Base-by-base conservation (phyloP, 1,140 invertebrate species). In the Drosophila yakuba region DNA sequence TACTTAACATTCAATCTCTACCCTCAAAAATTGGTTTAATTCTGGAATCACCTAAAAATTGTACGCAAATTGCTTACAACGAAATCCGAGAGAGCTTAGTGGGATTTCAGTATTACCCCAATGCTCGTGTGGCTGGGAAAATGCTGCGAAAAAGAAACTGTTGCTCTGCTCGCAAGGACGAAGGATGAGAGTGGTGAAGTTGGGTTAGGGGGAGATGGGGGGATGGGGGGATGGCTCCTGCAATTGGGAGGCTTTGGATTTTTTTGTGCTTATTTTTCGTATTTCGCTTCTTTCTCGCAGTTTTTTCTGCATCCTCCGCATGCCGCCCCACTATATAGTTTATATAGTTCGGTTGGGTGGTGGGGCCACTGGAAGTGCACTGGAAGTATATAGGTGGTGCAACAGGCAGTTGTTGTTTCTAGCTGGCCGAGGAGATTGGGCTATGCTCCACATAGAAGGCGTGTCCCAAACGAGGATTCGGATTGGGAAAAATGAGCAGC, bases 371-470 rank as follows among this genome's bases (percentile, higher is more conserved):
- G 68, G 57, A 78, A 72, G 51, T 62, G 71, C 69, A 47, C 73
- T 52, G 79, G 62, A 69, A 61, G 56, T 76, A 23, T 15, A 79
- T 77, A 75, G 61, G 67, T 74, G 80, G 77, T 89, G 84, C 84
- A 89, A 89, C 84, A 89, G 84, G 84, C 84, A 89, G 80, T 89
- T 80, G 76, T 75, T 83, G 69, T 83, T 79, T 79, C 50, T 73
- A 61, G 71, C 54, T 69, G 57, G 55, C 45, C 25, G 38, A 73
- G 56, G 66, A 60, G 67, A 72, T 47, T 73, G 66, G 60, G 75
- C 55, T 43, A 47, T 62, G 51, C 71, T 43, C 48, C 56, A 76
- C 48, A 69, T 72, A 72, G 74, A 77, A 77, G 73, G 74, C 74
- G 73, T 76, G 73, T 75, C 73, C 73, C 60, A 47, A 54, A 63